phyloP scores from a whole-genome alignment of 37 sponge, comb jelly and placozoan genomes.

The Chondrilla cf. caribensis region DNA sequence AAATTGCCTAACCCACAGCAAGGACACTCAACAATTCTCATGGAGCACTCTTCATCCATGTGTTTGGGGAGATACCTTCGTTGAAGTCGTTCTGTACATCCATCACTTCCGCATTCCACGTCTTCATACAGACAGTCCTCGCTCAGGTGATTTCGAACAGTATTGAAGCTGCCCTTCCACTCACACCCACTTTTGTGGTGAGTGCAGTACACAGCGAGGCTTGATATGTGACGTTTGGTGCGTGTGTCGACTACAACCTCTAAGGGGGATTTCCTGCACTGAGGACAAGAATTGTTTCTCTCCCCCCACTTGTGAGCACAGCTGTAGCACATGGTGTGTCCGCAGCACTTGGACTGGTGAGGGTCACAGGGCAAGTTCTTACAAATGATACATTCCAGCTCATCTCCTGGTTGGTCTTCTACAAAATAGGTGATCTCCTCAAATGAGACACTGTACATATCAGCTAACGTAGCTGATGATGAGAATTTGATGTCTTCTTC shows the following conservation, averaged over 20 bases:
- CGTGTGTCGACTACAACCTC: neutral
- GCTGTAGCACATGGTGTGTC: neutral
- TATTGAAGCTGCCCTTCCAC: neutral
- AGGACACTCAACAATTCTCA: neutral
- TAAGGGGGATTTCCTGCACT: neutral
- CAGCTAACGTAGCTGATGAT: too few species aligned
- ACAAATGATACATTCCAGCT: constrained; percentile 5
- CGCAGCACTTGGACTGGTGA: neutral
- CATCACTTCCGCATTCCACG: too few species aligned
- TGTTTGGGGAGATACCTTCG: neutral
- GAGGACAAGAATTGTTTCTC: neutral
- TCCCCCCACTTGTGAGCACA: neutral
- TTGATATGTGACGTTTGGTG: neutral
- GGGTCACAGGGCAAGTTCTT: neutral
- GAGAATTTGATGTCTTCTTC: too few species aligned
- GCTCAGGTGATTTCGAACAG: neutral
- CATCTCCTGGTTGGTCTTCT: neutral
- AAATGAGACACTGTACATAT: too few species aligned
- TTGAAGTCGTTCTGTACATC: neutral
- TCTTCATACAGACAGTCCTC: too few species aligned
- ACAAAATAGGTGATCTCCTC: too few species aligned
- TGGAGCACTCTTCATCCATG: neutral
- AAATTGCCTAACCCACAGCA: neutral
- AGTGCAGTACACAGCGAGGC: neutral
- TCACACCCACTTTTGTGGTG: neutral